Conservation (phyloP, 1,140 invertebrate genomes). For the Eupristina koningsbergeri region DNA sequence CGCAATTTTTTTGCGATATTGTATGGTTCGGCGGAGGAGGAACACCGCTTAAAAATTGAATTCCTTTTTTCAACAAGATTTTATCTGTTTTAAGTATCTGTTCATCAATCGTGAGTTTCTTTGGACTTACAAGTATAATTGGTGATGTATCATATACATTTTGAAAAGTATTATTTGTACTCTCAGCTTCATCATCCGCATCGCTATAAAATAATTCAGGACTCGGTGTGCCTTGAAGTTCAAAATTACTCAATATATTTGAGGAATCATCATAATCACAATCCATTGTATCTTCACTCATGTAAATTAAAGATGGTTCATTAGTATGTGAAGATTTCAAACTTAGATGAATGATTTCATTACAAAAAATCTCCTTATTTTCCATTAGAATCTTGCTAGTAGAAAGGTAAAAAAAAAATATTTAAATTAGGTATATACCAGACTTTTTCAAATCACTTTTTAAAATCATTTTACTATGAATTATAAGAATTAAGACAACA, state of each 20-base stretch:
- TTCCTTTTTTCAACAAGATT: constrained; percentile 58
- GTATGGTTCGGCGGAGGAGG: constrained; percentile 80
- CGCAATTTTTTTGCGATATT: constrained; percentile 75
- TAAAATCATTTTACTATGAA: too few relatives aligned
- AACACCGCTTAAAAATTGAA: constrained; percentile 73
- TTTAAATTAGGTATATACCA: too few relatives aligned
- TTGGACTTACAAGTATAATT: constrained; percentile 47
- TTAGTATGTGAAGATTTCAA: neutral
- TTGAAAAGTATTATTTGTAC: constrained; percentile 38
- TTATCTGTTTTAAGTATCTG: constrained; percentile 62
- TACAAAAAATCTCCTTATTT: constrained; percentile 1
- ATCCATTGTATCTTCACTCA: constrained; percentile 64
- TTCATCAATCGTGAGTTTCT: constrained; percentile 60
- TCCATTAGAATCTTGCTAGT: constrained; percentile 31
- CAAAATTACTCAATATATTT: constrained; percentile 21
- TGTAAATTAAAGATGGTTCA: constrained; percentile 21
- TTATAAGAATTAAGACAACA: too few relatives aligned
- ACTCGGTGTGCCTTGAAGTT: constrained; percentile 53
- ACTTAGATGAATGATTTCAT: constrained; percentile 7
- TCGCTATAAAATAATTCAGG: constrained; percentile 70
- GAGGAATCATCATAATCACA: constrained; percentile 57
- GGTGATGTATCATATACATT: constrained; percentile 17
- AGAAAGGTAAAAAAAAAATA: too few relatives aligned
- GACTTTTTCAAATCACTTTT: too few relatives aligned
- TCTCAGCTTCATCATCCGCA: constrained; percentile 57